phyloP scores from a whole-genome alignment of 2,113 vertebrate genomes.

The Colistium nudipinnis region DNA sequence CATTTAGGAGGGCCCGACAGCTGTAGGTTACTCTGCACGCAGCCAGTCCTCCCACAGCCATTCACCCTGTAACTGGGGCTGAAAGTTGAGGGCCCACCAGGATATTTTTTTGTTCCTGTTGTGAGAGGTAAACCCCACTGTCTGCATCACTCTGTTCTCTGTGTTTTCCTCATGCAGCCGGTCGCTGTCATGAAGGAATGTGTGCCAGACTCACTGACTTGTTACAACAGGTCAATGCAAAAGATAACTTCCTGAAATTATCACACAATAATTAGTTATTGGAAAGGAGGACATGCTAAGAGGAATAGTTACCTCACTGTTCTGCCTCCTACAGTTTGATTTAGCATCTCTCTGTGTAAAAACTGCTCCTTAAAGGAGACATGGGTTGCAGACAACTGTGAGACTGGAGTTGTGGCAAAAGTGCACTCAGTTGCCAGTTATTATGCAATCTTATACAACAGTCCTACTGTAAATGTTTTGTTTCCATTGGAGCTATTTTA shows the following conservation, averaged over 20 bases:
- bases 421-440: too few relatives aligned
- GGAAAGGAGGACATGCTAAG: background rate
- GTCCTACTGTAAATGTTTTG: too few relatives aligned
- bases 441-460: too few relatives aligned
- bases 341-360: background rate
- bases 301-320: background rate
- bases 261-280: background rate
- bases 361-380: too few relatives aligned
- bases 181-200: background rate
- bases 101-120: background rate
- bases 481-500: too few relatives aligned
- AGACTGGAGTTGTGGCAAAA: too few relatives aligned
- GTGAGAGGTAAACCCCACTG: background rate
- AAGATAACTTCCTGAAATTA: background rate
- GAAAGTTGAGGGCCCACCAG: background rate
- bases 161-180: background rate
- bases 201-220: constrained; percentile 1
- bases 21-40: background rate
- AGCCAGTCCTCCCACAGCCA: background rate
- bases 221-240: background rate
- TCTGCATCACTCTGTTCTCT: constrained; percentile 7
- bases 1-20: background rate
- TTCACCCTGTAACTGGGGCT: background rate
- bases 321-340: background rate
- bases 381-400: too few relatives aligned